Base-by-base conservation (phyloP, 2,888 invertebrate species). In the Julus scanicus region DNA sequence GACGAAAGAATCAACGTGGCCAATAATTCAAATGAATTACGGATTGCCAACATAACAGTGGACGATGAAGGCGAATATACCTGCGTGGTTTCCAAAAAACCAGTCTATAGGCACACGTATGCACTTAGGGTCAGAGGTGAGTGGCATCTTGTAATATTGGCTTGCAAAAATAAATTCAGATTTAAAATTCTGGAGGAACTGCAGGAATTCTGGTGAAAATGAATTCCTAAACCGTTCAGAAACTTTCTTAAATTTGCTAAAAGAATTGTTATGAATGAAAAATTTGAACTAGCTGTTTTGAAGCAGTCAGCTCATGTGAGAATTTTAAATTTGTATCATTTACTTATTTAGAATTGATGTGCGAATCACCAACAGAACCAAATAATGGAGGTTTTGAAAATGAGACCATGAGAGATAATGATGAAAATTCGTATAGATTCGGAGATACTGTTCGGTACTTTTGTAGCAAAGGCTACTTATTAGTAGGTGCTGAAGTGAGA, bases 51-150 rank as follows among this genome's bases (percentile, higher is more conserved):
- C 49, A 57, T 88, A 17, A 89, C 89, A 2, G 13, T 29, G 17
- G 88, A 88, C 6, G 89, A 89, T 40, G 89, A 85, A 86, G 89
- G 89, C 1, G 86, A 88, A 86, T 89, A 89, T 53, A 86, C 84
- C 4, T 89, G 89, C 40, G 84, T 86, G 13, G 89, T 89, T 15
- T 84, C 88, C 17, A 57, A 39, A 6, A 53, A 84, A 29, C 88
- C 89, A 11, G 57, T 49, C 17, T 86, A 89, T 29, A 87, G 53
- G 20, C 80, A 87, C 20, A 87, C 39, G 44, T 87, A 86, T 39
- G n/a, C 39, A 11, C 49, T 89, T 0, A 20, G 44, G 8, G 87
- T 89, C 17, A 20, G 39, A 53, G 89, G 89, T 89, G 84, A 80
- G 86, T 86, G n/a, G 37, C 37, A 80, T 20, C 13, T 37, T 5